Conservation (phyloP, 2,888 invertebrate species). For the Zele albiditarsus region DNA sequence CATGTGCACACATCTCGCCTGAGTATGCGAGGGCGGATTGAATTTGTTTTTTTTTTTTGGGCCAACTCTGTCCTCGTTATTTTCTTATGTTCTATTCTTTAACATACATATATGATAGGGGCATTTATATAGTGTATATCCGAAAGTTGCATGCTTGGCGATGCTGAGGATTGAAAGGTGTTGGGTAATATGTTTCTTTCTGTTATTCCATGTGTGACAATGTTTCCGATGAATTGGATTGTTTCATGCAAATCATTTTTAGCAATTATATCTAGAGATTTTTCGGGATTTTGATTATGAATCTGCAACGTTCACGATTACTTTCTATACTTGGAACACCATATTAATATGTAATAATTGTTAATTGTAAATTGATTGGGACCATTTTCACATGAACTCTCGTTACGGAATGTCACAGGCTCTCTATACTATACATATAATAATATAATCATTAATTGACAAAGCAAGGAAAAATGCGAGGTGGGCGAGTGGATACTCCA, state of each 20-base stretch:
- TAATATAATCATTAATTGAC: conserved; percentile 23
- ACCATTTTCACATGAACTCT: background rate
- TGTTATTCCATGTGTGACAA: background rate
- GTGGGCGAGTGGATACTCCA: background rate
- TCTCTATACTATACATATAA: background rate
- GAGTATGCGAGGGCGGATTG: conserved; percentile 3
- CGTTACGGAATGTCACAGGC: conserved; percentile 17
- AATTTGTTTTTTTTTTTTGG: conserved; percentile 4
- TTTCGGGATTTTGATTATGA: too few species aligned
- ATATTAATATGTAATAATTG: background rate
- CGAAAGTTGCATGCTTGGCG: conserved; percentile 67
- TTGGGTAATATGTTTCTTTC: conserved; percentile 58
- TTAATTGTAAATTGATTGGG: conserved; percentile 2
- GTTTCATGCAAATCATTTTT: too few species aligned
- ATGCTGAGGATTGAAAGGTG: conserved; percentile 67
- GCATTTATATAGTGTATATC: conserved; percentile 57
- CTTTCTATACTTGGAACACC: background rate
- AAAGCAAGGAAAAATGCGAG: background rate
- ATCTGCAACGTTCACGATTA: too few species aligned
- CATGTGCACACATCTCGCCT: background rate
- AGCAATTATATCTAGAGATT: too few species aligned
- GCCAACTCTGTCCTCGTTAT: conserved; percentile 4
- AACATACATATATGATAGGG: conserved; percentile 47
- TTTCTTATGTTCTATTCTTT: conserved; percentile 20
- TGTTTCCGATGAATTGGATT: background rate